Conservation (phyloP, 1,140 invertebrate genomes). For the Nebria ingens region DNA sequence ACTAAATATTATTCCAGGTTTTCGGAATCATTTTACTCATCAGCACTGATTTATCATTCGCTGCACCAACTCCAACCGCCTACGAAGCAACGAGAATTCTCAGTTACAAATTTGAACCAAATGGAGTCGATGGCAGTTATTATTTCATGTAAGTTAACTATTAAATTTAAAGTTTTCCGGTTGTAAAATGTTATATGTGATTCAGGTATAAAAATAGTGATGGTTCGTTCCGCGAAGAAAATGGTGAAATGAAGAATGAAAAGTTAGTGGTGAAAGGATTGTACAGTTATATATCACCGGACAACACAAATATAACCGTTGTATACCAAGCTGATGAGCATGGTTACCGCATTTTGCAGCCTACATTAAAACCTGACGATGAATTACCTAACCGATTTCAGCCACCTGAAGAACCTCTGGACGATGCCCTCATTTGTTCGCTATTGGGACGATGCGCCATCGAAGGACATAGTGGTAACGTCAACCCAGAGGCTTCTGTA, state of each 20-base stretch:
- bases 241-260: neutral
- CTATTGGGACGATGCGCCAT: neutral
- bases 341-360: neutral
- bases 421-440: neutral
- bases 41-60: too few relatives aligned
- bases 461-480: neutral
- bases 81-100: neutral
- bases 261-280: neutral
- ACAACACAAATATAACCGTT: neutral
- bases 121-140: neutral
- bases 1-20: too few relatives aligned
- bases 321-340: neutral
- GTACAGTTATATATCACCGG: neutral
- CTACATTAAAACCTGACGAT: neutral
- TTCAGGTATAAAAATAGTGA: neutral
- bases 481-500: neutral
- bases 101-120: neutral
- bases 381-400: neutral
- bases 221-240: neutral
- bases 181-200: neutral
- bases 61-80: too few relatives aligned
- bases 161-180: neutral
- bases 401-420: neutral
- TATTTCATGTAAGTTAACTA: neutral
- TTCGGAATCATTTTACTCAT: too few relatives aligned